Base-by-base conservation (phyloP, 2,888 invertebrate species). In the Candidula unifasciata region DNA sequence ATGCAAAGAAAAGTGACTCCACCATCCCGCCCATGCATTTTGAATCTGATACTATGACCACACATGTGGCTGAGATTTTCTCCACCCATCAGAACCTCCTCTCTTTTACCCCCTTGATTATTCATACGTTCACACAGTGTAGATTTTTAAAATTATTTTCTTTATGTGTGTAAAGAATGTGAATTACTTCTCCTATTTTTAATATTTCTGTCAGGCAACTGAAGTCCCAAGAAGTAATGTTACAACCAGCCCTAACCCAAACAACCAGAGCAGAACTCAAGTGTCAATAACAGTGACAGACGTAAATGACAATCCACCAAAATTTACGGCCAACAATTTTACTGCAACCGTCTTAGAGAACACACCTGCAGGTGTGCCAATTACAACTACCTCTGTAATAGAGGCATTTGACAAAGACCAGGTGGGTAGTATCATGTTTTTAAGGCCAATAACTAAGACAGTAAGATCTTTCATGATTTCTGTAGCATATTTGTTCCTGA, bases 331-430 rank as follows among this genome's bases (percentile, higher is more conserved):
- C 54, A 85, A 86, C 5, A 88, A 89, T 37, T 92, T 91, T 85
- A 89, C 89, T 64, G 91, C 90, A 33, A 89, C 88, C 33, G 96
- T 97, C 13, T 95, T 96, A 83, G 97, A 97, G 92, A 96, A 91
- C 82, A 90, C 90, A 86, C 89, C 90, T 52, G 83, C 82, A 8
- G 90, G 90, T 10, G 90, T 90, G 16, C 91, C 91, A 2, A 86
- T 91, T 33, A 88, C 88, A 3, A 87, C 90, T 37, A 87, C 71
- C 30, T 57, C 85, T 33, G 85, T 86, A n/a, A 88, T 90, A 80
- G 87, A 88, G 68, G 90, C 88, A n/a, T 85, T 64, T 64, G 78
- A 66, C 64, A 60, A n/a, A 21, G 78, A 78, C 18, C 74, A 74
- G 27, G 74, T 74, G 54, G 44, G 52, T 73, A n/a, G 27, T 54